A percentile compares a stretch with the other conserved stretches of the same genome.
Conservation (phyloP, 2,797 vertebrate genomes). For the Champsocephalus gunnari region DNA sequence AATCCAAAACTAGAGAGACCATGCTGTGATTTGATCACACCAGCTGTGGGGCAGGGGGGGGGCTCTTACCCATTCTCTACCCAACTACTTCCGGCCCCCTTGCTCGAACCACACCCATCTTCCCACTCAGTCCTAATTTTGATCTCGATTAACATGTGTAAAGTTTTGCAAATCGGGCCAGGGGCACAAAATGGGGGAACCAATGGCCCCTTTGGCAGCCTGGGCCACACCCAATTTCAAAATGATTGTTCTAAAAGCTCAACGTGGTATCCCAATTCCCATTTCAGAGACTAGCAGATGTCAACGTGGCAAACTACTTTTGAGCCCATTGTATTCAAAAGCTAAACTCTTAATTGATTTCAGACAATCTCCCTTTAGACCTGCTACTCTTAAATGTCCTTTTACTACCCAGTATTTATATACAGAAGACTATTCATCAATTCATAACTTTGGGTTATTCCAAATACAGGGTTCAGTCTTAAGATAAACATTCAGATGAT, state of each 20-base stretch:
- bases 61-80: too few species aligned
- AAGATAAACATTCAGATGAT: neutral
- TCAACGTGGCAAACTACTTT: neutral
- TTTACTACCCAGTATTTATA: neutral
- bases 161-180: too few species aligned
- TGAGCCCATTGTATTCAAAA: neutral
- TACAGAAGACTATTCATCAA: neutral
- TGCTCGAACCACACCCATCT: too few species aligned
- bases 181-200: too few species aligned
- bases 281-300: neutral
- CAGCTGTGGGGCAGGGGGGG: too few species aligned
- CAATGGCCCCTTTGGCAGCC: too few species aligned
- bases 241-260: too few species aligned
- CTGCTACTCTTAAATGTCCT: neutral
- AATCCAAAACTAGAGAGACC: slow-evolving; percentile 14
- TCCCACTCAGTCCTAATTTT: too few species aligned
- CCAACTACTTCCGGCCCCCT: too few species aligned
- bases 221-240: too few species aligned
- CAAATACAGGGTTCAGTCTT: neutral
- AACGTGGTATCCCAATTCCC: neutral
- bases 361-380: neutral
- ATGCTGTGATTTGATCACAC: too few species aligned
- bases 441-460: neutral
- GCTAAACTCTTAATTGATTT: neutral
- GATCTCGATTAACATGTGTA: too few species aligned